A percentile compares a stretch with the other conserved stretches of the same genome.
Evolutionary conservation across 2,888 invertebrate species (phyloP).

Genomic region (Ischnura elegans): DNA sequence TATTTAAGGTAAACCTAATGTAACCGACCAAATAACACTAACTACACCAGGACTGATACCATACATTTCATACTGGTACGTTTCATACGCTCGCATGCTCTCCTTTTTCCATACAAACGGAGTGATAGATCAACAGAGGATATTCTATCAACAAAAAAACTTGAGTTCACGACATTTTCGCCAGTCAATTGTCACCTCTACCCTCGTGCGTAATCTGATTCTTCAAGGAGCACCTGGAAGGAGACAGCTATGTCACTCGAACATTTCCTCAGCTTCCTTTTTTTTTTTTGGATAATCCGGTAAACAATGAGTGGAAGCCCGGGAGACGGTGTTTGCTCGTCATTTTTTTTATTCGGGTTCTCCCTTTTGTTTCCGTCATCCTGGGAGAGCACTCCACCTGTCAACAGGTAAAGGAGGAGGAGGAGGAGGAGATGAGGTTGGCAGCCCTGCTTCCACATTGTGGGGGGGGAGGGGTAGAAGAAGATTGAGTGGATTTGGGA

Average conservation of each 20-base stretch:
- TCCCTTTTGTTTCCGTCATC: constrained; percentile 2
- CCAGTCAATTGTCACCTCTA: not conserved
- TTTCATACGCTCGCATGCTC: too few relatives aligned
- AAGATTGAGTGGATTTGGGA: not conserved
- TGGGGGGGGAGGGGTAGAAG: not conserved
- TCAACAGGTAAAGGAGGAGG: not conserved
- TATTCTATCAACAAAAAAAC: not conserved
- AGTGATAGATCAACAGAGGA: too few relatives aligned
- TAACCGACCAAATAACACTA: too few relatives aligned
- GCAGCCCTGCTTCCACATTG: not conserved
- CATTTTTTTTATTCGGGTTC: not conserved
- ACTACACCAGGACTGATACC: too few relatives aligned
- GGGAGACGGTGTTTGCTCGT: not conserved
- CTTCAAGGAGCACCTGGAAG: not conserved
- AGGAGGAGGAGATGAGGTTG: not conserved
- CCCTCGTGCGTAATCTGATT: not conserved
- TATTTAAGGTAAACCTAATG: too few relatives aligned
- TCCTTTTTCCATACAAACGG: too few relatives aligned
- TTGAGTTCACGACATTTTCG: not conserved
- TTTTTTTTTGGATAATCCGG: not conserved
- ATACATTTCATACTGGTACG: too few relatives aligned
- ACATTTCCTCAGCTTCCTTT: not conserved
- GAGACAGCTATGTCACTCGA: not conserved
- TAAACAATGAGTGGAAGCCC: constrained; percentile 8
- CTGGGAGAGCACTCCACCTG: not conserved